phyloP scores from a whole-genome alignment of 2,797 vertebrate species.

The Fringilla coelebs region DNA sequence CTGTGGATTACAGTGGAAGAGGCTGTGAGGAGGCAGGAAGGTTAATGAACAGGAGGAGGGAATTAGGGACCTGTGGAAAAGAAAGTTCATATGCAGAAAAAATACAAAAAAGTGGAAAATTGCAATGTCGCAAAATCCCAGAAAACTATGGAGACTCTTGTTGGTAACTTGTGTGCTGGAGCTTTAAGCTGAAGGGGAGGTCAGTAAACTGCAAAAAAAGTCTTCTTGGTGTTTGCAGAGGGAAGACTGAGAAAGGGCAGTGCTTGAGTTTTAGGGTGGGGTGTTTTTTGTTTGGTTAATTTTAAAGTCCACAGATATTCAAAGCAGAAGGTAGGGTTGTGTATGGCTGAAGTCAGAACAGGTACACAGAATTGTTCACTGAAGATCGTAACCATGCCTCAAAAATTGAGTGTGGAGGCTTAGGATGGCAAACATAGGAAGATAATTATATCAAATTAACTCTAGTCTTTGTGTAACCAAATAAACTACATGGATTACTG shows the following conservation, averaged over 20 bases:
- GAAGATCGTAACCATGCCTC: accelerated
- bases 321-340: neutral
- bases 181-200: neutral
- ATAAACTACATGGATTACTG: neutral
- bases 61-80: neutral
- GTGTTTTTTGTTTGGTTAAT: neutral
- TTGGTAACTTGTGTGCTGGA: neutral
- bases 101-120: neutral
- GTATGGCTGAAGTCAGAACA: neutral
- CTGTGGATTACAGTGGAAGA: neutral
- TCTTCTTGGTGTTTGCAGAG: neutral
- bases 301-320: neutral
- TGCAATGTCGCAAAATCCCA: neutral
- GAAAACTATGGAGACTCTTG: neutral
- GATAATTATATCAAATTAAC: neutral
- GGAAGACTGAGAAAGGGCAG: neutral
- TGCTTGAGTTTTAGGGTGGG: neutral
- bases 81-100: neutral
- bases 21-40: neutral
- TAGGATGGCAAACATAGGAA: neutral
- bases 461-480: neutral
- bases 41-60: neutral
- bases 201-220: neutral
- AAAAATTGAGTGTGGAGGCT: neutral
- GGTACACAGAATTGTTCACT: accelerated